Percentiles rank a stretch among this genome's conserved stretches.
Conservation (phyloP, 2,888 invertebrate genomes). For the Steromphala cineraria region DNA sequence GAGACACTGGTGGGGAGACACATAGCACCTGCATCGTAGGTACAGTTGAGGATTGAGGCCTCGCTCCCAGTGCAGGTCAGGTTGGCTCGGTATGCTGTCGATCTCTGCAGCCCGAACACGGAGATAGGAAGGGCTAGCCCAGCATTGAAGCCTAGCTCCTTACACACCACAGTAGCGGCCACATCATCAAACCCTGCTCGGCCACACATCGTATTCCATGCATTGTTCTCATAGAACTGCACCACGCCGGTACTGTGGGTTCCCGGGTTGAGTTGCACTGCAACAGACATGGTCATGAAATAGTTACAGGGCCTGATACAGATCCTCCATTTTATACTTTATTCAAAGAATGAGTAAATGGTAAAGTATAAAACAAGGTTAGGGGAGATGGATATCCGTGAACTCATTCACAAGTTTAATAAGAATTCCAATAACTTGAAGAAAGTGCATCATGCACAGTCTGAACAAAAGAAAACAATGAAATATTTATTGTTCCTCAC, state of each 20-base stretch:
- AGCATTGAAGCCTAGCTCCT: conserved; percentile 44
- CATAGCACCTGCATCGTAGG: conserved; percentile 29
- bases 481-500: conserved; percentile 34
- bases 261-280: conserved; percentile 39
- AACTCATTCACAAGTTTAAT: too few species aligned
- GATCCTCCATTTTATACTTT: too few species aligned
- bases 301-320: too few species aligned
- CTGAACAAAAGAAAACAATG: neutral
- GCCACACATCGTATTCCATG: conserved; percentile 35
- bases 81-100: conserved; percentile 39
- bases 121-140: conserved; percentile 47
- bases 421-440: too few species aligned
- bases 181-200: conserved; percentile 46
- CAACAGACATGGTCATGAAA: too few species aligned
- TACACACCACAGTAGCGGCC: conserved; percentile 54
- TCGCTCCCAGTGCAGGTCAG: conserved; percentile 50
- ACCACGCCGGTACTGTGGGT: conserved; percentile 32
- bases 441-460: too few species aligned
- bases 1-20: conserved; percentile 43
- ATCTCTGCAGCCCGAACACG: conserved; percentile 48
- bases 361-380: too few species aligned
- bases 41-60: conserved; percentile 48
- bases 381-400: too few species aligned
- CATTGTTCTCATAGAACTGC: conserved; percentile 26
- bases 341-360: neutral